phyloP scores from a whole-genome alignment of 2,113 vertebrate genomes.

The Tragelaphus buxtoni region DNA sequence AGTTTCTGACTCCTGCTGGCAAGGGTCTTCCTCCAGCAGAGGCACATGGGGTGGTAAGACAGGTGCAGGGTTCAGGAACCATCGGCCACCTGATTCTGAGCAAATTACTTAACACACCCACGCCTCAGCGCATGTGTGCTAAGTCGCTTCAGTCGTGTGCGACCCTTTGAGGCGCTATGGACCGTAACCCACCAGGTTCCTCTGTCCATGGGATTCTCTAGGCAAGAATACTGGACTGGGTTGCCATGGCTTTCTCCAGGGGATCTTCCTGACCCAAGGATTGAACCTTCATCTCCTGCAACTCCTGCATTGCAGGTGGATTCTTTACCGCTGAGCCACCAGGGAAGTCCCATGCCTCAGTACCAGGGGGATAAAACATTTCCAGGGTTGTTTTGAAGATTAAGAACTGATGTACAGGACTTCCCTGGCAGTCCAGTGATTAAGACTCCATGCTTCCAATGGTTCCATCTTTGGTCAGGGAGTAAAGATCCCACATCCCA shows the following conservation, averaged over 20 bases:
- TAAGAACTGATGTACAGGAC: background rate
- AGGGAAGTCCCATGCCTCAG: background rate
- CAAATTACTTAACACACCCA: background rate
- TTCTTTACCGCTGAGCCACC: background rate
- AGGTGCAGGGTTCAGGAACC: background rate
- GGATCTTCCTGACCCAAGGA: background rate
- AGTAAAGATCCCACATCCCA: background rate
- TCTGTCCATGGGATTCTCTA: background rate
- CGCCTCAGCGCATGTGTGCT: background rate
- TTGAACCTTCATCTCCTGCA: background rate
- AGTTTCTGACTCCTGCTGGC: background rate
- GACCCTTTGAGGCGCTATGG: background rate
- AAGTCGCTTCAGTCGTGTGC: background rate
- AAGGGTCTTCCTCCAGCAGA: background rate
- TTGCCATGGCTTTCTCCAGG: background rate
- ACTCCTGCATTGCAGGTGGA: background rate
- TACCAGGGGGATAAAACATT: background rate
- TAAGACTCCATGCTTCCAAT: background rate
- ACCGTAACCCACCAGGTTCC: accelerated
- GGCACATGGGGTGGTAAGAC: background rate
- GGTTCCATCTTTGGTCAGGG: background rate
- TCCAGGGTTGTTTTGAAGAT: background rate
- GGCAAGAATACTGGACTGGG: background rate
- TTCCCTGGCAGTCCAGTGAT: background rate
- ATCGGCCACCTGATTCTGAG: background rate